Percentiles rank a stretch among this genome's conserved stretches.
phyloP scores from a whole-genome alignment of 2,113 vertebrate genomes.

The Vicugna pacos region DNA sequence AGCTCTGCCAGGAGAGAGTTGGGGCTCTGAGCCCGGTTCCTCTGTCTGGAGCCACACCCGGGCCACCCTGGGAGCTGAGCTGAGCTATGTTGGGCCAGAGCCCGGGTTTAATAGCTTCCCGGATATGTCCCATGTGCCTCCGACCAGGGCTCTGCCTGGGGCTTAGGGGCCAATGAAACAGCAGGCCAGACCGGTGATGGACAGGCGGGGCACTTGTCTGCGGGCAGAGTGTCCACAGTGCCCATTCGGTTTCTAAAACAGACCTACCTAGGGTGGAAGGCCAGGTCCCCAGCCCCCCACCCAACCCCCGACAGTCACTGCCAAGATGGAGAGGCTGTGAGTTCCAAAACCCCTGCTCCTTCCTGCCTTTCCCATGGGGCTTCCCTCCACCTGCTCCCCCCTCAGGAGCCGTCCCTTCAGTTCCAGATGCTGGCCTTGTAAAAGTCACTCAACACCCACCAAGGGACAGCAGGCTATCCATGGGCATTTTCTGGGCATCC shows the following conservation, averaged over 20 bases:
- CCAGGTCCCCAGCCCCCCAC: background rate
- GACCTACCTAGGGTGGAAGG: background rate
- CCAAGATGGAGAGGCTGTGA: background rate
- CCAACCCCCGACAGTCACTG: background rate
- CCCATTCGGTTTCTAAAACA: background rate
- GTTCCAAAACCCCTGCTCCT: background rate
- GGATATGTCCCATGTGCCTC: background rate
- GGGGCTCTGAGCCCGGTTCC: background rate
- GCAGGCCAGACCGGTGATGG: background rate
- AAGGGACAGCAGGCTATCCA: rapidly evolving
- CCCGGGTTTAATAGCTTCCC: background rate
- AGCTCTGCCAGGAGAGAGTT: background rate
- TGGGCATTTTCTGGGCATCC: background rate
- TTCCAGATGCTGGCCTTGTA: background rate
- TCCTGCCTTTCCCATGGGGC: background rate
- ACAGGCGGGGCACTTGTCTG: background rate
- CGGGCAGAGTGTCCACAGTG: background rate
- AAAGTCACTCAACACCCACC: background rate
- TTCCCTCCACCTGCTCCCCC: background rate
- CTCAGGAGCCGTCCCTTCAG: background rate
- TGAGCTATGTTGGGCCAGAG: background rate
- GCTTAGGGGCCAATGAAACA: background rate
- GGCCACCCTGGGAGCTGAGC: background rate
- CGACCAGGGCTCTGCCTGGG: background rate
- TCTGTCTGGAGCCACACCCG: background rate